Base-by-base conservation (phyloP, 1,140 invertebrate genomes). In the Cyclina sinensis region DNA sequence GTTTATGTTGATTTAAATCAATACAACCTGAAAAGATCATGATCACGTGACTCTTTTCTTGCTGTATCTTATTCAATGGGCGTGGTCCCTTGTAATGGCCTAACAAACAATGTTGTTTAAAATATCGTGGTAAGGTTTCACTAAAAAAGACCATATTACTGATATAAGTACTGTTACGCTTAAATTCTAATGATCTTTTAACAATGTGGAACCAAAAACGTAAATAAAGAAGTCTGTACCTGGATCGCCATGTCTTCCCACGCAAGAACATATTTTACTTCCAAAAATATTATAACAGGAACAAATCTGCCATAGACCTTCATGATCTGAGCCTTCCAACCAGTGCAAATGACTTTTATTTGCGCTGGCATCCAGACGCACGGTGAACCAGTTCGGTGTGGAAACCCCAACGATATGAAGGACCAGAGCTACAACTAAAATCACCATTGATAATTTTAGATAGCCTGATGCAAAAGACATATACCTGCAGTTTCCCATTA, bases 201-300 rank as follows among this genome's bases (percentile, higher is more conserved):
- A 46, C 16, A 46, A 46, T 16, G 16, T 46, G 43, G 16, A 46
- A 21, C n/a, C n/a, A n/a, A n/a, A 43, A 43, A 43, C 5, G 43
- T 43, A 43, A 7, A 43, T 43, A 43, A 14, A 43, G 43, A 43
- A 43, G 14, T 14, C 4, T 43, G 4, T 62, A 62, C 57, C 57
- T 62, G 57, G 57, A 62, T 62, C 57, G 4, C 57, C 57, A 62
- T 62, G 57, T 62, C 57, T 24, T 24, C 57, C 57, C 7, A 62
- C 7, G n/a, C 57, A 62, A 0, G 57, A 27, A n/a, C 57, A 62
- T 18, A 62, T 7, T 4, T n/a, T n/a, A 62, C n/a, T 9, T 5
- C 24, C 57, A 27, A 62, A 62, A 11, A n/a, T n/a, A 18, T n/a
- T 18, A 11, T 11, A 21, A 27, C 57, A 62, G 5, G 57, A 62